Conservation (phyloP, 2,113 vertebrate genomes). For the Saccopteryx bilineata region DNA sequence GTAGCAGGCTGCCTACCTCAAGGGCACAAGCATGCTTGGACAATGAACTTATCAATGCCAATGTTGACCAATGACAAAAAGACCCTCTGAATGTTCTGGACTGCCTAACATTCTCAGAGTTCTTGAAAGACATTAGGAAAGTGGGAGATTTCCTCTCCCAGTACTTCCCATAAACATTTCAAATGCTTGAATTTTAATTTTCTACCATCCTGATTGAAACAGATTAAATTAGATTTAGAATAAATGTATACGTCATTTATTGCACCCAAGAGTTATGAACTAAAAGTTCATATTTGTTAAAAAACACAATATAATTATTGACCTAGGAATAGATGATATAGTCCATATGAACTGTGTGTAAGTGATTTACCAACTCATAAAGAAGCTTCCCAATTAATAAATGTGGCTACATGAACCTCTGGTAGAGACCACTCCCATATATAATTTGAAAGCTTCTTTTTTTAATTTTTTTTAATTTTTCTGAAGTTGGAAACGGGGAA, state of each 20-base stretch:
- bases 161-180: neutral
- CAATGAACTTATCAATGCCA: neutral
- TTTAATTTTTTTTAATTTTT: too few relatives aligned
- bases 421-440: neutral
- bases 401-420: neutral
- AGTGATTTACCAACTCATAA: neutral
- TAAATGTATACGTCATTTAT: neutral
- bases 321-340: neutral
- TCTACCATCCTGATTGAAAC: neutral
- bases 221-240: neutral
- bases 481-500: too few relatives aligned
- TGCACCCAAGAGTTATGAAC: neutral
- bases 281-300: constrained; percentile 12
- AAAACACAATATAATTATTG: neutral
- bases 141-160: neutral
- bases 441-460: neutral
- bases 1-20: neutral
- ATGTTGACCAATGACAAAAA: neutral
- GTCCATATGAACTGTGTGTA: neutral
- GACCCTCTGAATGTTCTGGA: neutral
- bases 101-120: neutral
- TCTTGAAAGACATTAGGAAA: neutral
- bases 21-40: neutral
- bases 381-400: constrained; percentile 14
- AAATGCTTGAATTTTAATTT: neutral